Evolutionary conservation across 2,113 vertebrate genomes (phyloP).

Genomic region (Odocoileus virginianus): DNA sequence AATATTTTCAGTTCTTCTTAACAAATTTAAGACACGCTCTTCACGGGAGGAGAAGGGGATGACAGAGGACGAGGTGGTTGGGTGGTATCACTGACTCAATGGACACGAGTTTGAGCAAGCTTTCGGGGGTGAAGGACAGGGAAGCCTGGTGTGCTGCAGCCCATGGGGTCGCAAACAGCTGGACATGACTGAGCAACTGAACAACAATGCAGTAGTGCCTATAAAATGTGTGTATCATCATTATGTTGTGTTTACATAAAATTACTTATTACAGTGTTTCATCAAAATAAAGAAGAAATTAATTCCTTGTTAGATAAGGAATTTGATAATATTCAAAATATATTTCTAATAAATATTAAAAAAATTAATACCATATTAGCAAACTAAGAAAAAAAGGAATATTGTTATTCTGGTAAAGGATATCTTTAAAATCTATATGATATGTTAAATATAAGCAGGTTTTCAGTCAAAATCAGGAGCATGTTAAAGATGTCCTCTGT

Average conservation of each 20-base stretch:
- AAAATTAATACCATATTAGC: background rate
- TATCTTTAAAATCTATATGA: background rate
- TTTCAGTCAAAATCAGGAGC: background rate
- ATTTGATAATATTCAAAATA: background rate
- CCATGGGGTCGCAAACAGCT: accelerated
- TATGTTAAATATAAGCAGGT: background rate
- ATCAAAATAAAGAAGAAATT: background rate
- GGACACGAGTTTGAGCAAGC: background rate
- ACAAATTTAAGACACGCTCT: background rate
- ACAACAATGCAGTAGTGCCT: background rate
- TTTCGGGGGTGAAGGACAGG: background rate
- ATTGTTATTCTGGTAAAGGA: background rate
- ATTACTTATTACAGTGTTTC: background rate
- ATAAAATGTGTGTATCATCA: background rate
- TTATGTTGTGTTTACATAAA: background rate
- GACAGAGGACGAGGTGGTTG: background rate
- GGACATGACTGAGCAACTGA: background rate
- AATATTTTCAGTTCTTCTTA: background rate
- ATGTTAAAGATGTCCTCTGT: background rate
- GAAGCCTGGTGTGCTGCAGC: background rate
- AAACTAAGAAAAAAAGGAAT: background rate
- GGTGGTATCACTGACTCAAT: background rate
- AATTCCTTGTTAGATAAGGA: background rate
- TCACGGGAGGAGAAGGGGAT: background rate
- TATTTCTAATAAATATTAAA: background rate